These are phyloP conservation scores for Gastrophysa polygoni DNA, from an alignment of 2,888 invertebrate species.

Conservation along the genomic window DNA sequence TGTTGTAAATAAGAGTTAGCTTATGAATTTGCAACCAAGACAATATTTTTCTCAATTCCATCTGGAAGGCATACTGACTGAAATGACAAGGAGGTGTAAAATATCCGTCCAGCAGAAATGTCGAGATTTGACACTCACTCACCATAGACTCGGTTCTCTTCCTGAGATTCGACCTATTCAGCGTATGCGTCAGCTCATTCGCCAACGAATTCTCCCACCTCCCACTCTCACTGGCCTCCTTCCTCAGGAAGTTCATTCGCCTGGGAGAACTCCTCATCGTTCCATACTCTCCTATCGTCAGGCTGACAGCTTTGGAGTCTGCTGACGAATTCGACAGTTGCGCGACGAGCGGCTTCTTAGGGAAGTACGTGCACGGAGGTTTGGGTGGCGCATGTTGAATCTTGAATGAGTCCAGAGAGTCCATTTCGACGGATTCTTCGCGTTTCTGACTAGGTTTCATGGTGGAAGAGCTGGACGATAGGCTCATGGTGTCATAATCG, in stretches of 20 bases:
- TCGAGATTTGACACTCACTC: no score
- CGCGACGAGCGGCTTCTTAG: slow-evolving; percentile 45
- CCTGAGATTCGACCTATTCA: slow-evolving; percentile 77
- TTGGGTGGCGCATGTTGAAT: slow-evolving; percentile 68
- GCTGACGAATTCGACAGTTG: slow-evolving; percentile 44
- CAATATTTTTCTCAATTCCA: no score
- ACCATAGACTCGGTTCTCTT: slow-evolving; percentile 73
- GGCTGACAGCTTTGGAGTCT: slow-evolving; percentile 66
- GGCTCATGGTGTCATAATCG: slow-evolving; percentile 61
- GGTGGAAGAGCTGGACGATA: slow-evolving; percentile 49
- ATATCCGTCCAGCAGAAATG: neutral
- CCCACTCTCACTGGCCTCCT: slow-evolving; percentile 37
- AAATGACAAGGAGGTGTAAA: neutral
- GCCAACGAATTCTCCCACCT: slow-evolving; percentile 62
- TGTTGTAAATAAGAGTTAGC: no score
- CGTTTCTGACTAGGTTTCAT: slow-evolving; percentile 29
- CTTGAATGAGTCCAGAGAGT: slow-evolving; percentile 77
- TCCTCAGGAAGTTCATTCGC: slow-evolving; percentile 71
- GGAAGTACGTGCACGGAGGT: slow-evolving; percentile 74
- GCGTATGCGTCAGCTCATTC: slow-evolving; percentile 74
- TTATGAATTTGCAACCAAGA: no score
- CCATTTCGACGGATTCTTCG: slow-evolving; percentile 72
- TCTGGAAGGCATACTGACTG: no score
- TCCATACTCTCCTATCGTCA: slow-evolving; percentile 74
- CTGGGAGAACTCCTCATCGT: slow-evolving; percentile 68